Conservation (phyloP, 2,113 vertebrate genomes). For the Festucalex cinctus region DNA sequence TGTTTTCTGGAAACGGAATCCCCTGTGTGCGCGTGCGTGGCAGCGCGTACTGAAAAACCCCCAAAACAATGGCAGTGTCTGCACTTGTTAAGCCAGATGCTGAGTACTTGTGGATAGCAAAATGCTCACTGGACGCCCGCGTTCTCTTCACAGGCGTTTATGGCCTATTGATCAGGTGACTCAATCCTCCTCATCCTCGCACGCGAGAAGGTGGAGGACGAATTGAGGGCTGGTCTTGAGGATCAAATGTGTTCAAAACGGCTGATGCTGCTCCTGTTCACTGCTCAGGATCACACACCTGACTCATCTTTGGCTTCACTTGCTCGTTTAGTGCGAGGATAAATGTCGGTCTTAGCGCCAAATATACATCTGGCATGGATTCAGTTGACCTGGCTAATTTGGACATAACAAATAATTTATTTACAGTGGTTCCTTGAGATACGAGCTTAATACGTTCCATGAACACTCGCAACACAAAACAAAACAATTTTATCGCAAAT, state of each 20-base stretch:
- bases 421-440: no score
- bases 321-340: no score
- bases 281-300: not conserved
- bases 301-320: no score
- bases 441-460: no score
- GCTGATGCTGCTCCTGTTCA: not conserved
- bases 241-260: not conserved
- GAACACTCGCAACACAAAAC: no score
- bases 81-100: not conserved
- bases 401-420: no score
- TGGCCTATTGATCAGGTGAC: not conserved
- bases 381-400: no score
- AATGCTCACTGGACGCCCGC: not conserved
- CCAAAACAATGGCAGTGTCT: conserved; percentile 1
- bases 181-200: not conserved
- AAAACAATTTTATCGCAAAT: no score
- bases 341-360: no score
- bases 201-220: not conserved
- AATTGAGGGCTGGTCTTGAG: not conserved
- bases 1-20: conserved; percentile 1
- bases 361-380: no score
- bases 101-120: not conserved
- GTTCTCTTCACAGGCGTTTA: not conserved
- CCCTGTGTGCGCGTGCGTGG: not conserved
- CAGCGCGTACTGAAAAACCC: not conserved